Base-by-base conservation (phyloP, 2,797 vertebrate genomes). In the Oreochromis mossambicus region DNA sequence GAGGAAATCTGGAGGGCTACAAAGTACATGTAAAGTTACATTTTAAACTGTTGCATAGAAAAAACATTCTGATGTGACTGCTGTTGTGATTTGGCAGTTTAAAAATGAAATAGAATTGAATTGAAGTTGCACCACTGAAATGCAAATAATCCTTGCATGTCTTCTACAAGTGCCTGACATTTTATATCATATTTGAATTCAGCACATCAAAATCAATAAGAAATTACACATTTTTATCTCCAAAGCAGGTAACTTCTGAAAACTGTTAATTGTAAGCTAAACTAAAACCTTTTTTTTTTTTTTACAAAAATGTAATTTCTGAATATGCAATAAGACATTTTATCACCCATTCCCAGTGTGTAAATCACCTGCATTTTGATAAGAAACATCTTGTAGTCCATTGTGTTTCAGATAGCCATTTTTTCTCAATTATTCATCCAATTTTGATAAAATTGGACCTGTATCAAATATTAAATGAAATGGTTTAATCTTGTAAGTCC, bases 131-230 rank as follows among this genome's bases (percentile, higher is more conserved):
- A 15, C 36, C 36, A 15, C 9, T 41, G 12, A 66, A 66, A 66
- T 41, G 10, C 36, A 0, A 68, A 68, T 10, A 70, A 43, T 1
- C 21, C 38, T 70, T 41, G 3, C 19, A 21, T 0, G 2, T 66
- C 36, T 24, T 68, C 36, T 4, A 41, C n/a, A 1, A 41, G 36
- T 68, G 13, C 13, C n/a, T 24, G 13, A 24, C n/a, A 68, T 68
- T 24, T 24, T 4, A 21, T 68, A 24, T 70, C 66, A 46, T 7
- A 2, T 70, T 70, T 70, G 38, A 43, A 70, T 70, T 46, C 13
- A 70, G 21, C 66, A 46, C 66, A 26, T 70, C 38, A 70, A 70
- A 26, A 43, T 70, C 1, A 24, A 17, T 26, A 70, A 4, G 38
- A 26, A 70, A 70, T 46, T 15, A 1, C 8, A 46, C 14, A 26